Conservation (phyloP, 2,888 invertebrate species). For the Phania funesta region DNA sequence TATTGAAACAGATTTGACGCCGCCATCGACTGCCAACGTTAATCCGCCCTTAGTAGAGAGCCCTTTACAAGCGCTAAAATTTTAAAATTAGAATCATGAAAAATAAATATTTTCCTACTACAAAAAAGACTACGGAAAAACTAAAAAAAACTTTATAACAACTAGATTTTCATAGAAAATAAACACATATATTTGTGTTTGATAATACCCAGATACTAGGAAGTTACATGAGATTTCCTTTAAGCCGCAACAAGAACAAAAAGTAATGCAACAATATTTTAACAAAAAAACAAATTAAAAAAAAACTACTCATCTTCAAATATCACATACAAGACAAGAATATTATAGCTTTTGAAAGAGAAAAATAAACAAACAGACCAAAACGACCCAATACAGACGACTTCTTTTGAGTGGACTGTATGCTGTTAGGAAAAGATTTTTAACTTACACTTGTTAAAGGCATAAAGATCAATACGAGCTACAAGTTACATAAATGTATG, state of each 20-base stretch:
- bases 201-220: constrained; percentile 33
- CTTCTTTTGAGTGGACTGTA: constrained; percentile 11
- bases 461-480: constrained; percentile 58
- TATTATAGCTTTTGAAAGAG: constrained; percentile 50
- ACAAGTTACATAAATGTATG: constrained; percentile 32
- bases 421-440: constrained; percentile 39
- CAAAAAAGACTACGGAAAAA: constrained; percentile 24
- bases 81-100: constrained; percentile 51
- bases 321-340: constrained; percentile 57
- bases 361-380: constrained; percentile 26
- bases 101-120: constrained; percentile 64
- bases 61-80: constrained; percentile 24
- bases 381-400: not conserved
- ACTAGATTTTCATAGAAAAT: constrained; percentile 38
- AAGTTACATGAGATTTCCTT: constrained; percentile 51
- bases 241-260: constrained; percentile 19
- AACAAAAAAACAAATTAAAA: constrained; percentile 6
- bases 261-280: constrained; percentile 20
- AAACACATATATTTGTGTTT: constrained; percentile 46
- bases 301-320: constrained; percentile 29
- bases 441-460: constrained; percentile 63
- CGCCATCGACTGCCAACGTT: not conserved
- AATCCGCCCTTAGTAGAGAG: not conserved
- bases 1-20: too few relatives aligned
- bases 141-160: constrained; percentile 1